These are phyloP conservation scores for Pelusios castaneus DNA, from an alignment of 2,113 vertebrate genomes.

Conservation along the genomic window DNA sequence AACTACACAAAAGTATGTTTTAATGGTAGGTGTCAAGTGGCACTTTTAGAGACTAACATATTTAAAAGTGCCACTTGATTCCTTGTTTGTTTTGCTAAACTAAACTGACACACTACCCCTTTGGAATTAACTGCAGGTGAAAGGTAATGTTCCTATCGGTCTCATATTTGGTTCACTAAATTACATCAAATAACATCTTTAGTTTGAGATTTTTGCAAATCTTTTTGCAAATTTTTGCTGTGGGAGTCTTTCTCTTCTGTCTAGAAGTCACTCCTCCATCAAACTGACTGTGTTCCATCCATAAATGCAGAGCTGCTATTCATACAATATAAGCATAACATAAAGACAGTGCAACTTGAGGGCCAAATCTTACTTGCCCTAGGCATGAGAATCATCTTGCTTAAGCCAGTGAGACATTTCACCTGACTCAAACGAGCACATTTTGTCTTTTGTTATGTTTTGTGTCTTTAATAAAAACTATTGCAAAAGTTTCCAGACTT, in stretches of 20 bases:
- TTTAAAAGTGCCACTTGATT: too few species aligned
- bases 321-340: neutral
- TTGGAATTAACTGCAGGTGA: too few species aligned
- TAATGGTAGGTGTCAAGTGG: neutral
- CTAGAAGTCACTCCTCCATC: neutral
- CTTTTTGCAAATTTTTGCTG: too few species aligned
- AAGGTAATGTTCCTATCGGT: too few species aligned
- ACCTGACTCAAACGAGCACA: neutral
- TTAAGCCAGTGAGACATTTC: neutral
- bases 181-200: neutral
- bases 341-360: rapidly evolving
- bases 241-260: neutral
- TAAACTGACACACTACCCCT: too few species aligned
- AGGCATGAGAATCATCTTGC: rapidly evolving
- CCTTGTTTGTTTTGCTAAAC: too few species aligned
- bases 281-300: neutral
- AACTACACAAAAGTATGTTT: neutral
- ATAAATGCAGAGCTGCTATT: neutral
- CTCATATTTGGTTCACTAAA: neutral
- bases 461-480: neutral
- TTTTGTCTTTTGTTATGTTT: neutral
- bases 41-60: too few species aligned
- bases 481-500: neutral
- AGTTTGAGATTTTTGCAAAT: neutral
- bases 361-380: neutral